Evolutionary conservation across 1,140 invertebrate genomes (phyloP).

Genomic region (Euura saliciscinereae): DNA sequence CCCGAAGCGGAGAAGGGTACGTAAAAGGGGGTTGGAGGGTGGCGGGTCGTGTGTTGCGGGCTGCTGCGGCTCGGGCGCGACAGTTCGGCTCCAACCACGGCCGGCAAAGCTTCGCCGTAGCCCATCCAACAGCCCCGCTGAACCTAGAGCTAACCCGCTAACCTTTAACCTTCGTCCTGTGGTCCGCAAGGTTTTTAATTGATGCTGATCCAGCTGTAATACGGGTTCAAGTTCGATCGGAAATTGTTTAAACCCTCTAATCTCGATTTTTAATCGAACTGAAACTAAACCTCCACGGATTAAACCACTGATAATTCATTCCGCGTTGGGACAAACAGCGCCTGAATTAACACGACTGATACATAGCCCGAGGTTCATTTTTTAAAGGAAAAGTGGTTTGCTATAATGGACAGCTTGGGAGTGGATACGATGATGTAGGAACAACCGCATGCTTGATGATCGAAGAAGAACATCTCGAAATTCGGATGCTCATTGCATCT

Average conservation of each 20-base stretch:
- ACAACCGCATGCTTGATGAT: too few species aligned
- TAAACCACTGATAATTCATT: too few species aligned
- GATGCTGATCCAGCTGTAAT: not conserved
- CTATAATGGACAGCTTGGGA: too few species aligned
- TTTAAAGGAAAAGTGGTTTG: too few species aligned
- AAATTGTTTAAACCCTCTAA: not conserved
- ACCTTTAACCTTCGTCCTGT: not conserved
- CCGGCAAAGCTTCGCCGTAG: slow-evolving; percentile 43
- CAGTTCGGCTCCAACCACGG: slow-evolving; percentile 56
- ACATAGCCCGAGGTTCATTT: too few species aligned
- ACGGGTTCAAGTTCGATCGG: not conserved
- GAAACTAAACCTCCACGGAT: too few species aligned
- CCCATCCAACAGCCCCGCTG: not conserved
- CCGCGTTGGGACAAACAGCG: too few species aligned
- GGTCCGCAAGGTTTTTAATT: not conserved
- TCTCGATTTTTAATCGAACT: too few species aligned
- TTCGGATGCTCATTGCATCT: too few species aligned
- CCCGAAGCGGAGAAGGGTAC: slow-evolving; percentile 21
- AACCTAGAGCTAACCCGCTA: not conserved
- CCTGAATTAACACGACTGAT: too few species aligned
- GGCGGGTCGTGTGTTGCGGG: slow-evolving; percentile 54
- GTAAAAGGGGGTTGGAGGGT: slow-evolving; percentile 30
- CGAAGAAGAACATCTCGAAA: too few species aligned
- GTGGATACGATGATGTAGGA: too few species aligned
- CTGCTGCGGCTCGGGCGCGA: slow-evolving; percentile 61